A percentile compares a stretch with the other conserved stretches of the same genome.
phyloP scores from a whole-genome alignment of 2,888 invertebrate genomes.

The Sceliomorpha sp. region DNA sequence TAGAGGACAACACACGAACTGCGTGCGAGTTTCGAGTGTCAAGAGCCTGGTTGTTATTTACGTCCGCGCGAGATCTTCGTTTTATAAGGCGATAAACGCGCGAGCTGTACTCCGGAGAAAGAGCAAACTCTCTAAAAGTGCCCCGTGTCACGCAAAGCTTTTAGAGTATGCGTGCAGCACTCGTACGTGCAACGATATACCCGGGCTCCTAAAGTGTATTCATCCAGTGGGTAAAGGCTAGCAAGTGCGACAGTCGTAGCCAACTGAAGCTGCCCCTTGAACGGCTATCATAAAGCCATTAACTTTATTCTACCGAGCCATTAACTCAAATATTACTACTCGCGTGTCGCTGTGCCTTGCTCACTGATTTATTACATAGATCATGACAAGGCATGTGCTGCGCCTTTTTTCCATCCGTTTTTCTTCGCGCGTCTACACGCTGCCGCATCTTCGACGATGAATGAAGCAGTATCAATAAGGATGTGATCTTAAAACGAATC shows the following conservation, averaged over 20 bases:
- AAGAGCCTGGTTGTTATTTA: constrained; percentile 64
- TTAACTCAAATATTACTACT: constrained; percentile 80
- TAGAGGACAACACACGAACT: constrained; percentile 50
- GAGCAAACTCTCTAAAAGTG: constrained; percentile 58
- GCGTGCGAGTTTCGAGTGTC: constrained; percentile 57
- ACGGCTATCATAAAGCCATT: constrained; percentile 79
- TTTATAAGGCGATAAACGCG: constrained; percentile 70
- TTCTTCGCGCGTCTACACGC: constrained; percentile 9
- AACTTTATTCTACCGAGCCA: constrained; percentile 79
- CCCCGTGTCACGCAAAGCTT: constrained; percentile 57
- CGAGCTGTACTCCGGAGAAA: constrained; percentile 51
- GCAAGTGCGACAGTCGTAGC: constrained; percentile 52
- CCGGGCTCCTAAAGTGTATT: constrained; percentile 56
- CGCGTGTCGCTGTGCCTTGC: constrained; percentile 75
- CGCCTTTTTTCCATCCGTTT: constrained; percentile 42
- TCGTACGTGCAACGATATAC: constrained; percentile 45
- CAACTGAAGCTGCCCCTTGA: constrained; percentile 61
- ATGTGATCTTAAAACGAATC: too few species aligned
- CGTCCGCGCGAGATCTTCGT: constrained; percentile 65
- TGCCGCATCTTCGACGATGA: background rate
- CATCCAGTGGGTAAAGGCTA: constrained; percentile 54
- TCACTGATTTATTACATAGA: constrained; percentile 74
- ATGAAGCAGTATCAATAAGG: background rate
- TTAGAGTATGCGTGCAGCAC: constrained; percentile 51
- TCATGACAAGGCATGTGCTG: constrained; percentile 64